These are phyloP conservation scores for Microctonus aethiopoides DNA, from an alignment of 2,888 invertebrate genomes.

Conservation along the genomic window DNA sequence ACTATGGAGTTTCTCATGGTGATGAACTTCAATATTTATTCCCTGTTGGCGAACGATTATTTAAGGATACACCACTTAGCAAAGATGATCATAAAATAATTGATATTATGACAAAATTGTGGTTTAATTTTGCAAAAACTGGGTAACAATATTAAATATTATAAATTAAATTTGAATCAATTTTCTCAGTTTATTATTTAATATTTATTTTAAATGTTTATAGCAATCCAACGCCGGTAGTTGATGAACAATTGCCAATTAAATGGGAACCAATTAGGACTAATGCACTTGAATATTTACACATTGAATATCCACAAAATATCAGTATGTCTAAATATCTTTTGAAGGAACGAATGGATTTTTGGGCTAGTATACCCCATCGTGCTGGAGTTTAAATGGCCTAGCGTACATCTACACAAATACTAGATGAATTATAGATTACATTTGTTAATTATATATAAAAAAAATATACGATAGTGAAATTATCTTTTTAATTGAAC, in stretches of 20 bases:
- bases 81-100: conserved; percentile 73
- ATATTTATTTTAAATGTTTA: conserved; percentile 38
- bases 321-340: conserved; percentile 70
- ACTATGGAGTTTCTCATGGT: conserved; percentile 84
- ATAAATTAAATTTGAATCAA: neutral
- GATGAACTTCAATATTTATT: conserved; percentile 87
- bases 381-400: conserved; percentile 30
- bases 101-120: conserved; percentile 74
- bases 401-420: conserved; percentile 2
- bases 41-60: conserved; percentile 73
- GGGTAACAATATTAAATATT: conserved; percentile 68
- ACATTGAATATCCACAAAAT: conserved; percentile 67
- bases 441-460: neutral
- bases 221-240: conserved; percentile 76
- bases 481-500: neutral
- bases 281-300: conserved; percentile 69
- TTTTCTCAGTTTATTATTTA: neutral
- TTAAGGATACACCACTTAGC: conserved; percentile 71
- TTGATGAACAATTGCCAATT: conserved; percentile 62
- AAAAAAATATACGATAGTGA: no score
- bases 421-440: conserved; percentile 4
- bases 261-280: conserved; percentile 73
- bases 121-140: conserved; percentile 81
- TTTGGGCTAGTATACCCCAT: conserved; percentile 72
- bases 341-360: conserved; percentile 71